Evolutionary conservation across 2,797 vertebrate species (phyloP).

Genomic region (Bufotes viridis): DNA sequence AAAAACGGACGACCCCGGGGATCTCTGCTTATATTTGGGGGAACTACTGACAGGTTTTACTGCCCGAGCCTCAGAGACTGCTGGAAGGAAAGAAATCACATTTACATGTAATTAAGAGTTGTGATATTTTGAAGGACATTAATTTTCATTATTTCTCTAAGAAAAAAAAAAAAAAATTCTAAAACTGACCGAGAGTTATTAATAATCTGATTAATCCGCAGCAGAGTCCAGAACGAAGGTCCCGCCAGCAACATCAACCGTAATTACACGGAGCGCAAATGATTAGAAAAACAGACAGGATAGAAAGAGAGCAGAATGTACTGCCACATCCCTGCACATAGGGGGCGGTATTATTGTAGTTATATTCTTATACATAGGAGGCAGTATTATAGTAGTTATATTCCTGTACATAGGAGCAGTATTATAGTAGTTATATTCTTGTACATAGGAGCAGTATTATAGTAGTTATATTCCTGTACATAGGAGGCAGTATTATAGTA

Average conservation of each 20-base stretch:
- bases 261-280: constrained; percentile 17
- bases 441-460: neutral
- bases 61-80: neutral
- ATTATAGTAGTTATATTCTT: constrained; percentile 9
- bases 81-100: neutral
- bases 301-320: neutral
- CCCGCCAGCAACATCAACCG: neutral
- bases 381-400: constrained; percentile 4
- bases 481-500: neutral
- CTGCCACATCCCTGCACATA: neutral
- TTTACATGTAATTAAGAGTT: constrained; percentile 7
- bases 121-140: constrained; percentile 22
- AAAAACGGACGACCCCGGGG: neutral
- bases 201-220: constrained; percentile 10
- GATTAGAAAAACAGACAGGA: neutral
- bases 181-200: constrained; percentile 22
- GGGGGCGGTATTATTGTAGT: neutral
- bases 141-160: constrained; percentile 20
- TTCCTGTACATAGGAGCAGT: neutral
- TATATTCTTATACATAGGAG: neutral
- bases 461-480: neutral
- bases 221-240: constrained; percentile 4
- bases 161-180: constrained; percentile 12
- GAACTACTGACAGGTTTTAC: neutral
- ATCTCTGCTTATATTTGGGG: neutral